These are phyloP conservation scores for Gasterosteus nipponicus DNA, from an alignment of 2,113 vertebrate genomes.

Conservation along the genomic window DNA sequence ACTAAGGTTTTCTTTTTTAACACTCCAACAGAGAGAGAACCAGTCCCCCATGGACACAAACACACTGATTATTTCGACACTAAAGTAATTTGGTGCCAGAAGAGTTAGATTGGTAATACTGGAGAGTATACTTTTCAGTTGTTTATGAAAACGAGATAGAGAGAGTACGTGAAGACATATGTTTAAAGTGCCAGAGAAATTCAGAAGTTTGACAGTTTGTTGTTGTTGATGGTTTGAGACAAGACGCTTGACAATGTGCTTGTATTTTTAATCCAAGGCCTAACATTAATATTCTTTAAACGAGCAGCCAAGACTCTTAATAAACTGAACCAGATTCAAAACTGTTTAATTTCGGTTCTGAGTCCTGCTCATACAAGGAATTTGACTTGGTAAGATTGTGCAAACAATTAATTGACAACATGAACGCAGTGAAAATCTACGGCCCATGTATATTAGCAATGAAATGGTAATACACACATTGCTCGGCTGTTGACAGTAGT, in stretches of 20 bases:
- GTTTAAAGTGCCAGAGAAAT: conserved; percentile 64
- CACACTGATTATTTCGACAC: conserved; percentile 59
- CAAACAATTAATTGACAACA: too few species aligned
- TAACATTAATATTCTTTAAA: conserved; percentile 16
- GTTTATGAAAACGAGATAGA: conserved; percentile 30
- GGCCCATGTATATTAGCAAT: too few species aligned
- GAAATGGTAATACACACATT: too few species aligned
- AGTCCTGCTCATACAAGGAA: too few species aligned
- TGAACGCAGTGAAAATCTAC: too few species aligned
- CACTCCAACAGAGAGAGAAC: conserved; percentile 50
- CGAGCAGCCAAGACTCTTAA: too few species aligned
- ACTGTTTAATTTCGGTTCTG: too few species aligned
- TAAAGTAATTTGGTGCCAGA: conserved; percentile 52
- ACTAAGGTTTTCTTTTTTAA: conserved; percentile 14
- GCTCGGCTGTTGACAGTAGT: too few species aligned
- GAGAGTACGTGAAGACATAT: conserved; percentile 47
- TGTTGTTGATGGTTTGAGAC: conserved; percentile 48
- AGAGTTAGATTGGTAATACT: conserved; percentile 45
- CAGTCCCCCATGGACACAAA: conserved; percentile 55
- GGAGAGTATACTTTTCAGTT: conserved; percentile 59
- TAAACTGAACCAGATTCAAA: too few species aligned
- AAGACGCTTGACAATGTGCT: conserved; percentile 53
- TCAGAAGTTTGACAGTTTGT: conserved; percentile 38
- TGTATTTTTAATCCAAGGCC: conserved; percentile 45
- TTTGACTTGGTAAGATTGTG: too few species aligned